Conservation (phyloP, 2,888 invertebrate species). For the Panorpa germanica region DNA sequence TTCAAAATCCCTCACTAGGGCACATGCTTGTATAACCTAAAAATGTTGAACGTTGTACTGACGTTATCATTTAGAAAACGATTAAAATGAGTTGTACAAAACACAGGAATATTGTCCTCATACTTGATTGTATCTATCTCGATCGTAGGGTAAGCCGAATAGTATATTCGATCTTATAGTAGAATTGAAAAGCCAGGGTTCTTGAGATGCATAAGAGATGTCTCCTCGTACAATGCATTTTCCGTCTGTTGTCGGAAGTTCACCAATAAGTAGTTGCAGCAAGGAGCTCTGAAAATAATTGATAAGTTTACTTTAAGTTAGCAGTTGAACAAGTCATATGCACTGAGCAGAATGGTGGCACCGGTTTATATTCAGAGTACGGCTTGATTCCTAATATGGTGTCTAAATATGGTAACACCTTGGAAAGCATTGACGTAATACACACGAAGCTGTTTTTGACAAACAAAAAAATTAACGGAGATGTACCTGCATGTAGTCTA, state of each 20-base stretch:
- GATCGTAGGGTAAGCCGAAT: slow-evolving; percentile 35
- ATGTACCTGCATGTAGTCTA: no score
- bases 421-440: slow-evolving; percentile 3
- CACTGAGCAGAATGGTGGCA: no score
- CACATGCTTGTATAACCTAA: slow-evolving; percentile 40
- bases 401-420: neutral
- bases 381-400: no score
- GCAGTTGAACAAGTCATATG: no score
- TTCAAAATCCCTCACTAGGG: slow-evolving; percentile 52
- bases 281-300: slow-evolving; percentile 25
- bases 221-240: slow-evolving; percentile 29
- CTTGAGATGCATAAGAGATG: slow-evolving; percentile 39
- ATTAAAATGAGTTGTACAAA: neutral
- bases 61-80: neutral
- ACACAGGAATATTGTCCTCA: slow-evolving; percentile 5
- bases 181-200: slow-evolving; percentile 41
- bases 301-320: no score
- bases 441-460: no score
- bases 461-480: no score
- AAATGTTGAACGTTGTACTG: no score
- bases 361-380: no score
- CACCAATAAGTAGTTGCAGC: slow-evolving; percentile 37
- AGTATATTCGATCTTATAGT: slow-evolving; percentile 47
- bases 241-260: slow-evolving; percentile 34
- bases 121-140: slow-evolving; percentile 23